A percentile compares a stretch with the other conserved stretches of the same genome.
Conservation (phyloP, 2,888 invertebrate species). For the Drosophila eohydei region DNA sequence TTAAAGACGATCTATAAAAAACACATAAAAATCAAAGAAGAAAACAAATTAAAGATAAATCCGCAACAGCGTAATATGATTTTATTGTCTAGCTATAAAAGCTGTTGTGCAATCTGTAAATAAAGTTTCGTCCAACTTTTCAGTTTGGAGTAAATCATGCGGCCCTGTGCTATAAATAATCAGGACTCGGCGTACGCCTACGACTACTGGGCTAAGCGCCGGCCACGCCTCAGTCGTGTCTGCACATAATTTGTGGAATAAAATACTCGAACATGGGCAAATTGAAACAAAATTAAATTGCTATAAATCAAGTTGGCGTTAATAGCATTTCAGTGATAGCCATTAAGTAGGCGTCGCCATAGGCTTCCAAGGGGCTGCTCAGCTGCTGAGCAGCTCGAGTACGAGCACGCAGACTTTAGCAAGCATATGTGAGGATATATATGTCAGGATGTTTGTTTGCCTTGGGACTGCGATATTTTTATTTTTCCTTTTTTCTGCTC, state of each 20-base stretch:
- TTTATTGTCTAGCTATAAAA: constrained; percentile 56
- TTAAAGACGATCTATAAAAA: constrained; percentile 42
- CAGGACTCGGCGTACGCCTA: constrained; percentile 16
- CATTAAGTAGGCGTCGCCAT: constrained; percentile 77
- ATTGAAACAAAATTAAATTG: constrained; percentile 79
- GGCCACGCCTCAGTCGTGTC: constrained; percentile 75
- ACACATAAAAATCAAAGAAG: constrained; percentile 36
- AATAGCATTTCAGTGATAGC: constrained; percentile 75
- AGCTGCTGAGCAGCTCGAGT: constrained; percentile 30
- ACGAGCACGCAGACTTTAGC: constrained; percentile 9
- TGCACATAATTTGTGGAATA: constrained; percentile 79
- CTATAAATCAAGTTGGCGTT: constrained; percentile 77
- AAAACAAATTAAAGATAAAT: constrained; percentile 49
- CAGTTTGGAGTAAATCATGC: constrained; percentile 55
- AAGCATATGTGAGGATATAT: constrained; percentile 31
- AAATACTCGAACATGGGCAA: constrained; percentile 68
- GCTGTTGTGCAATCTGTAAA: constrained; percentile 19
- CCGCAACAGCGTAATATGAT: constrained; percentile 15
- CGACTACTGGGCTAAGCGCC: constrained; percentile 30
- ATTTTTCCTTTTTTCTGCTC: not conserved
- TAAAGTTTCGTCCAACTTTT: constrained; percentile 45
- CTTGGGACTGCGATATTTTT: constrained; percentile 18
- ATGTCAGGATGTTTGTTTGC: constrained; percentile 27
- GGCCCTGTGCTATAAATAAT: constrained; percentile 63
- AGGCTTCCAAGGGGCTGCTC: constrained; percentile 37